Evolutionary conservation across 2,888 invertebrate genomes (phyloP).

Genomic region (Mythimna pallens): DNA sequence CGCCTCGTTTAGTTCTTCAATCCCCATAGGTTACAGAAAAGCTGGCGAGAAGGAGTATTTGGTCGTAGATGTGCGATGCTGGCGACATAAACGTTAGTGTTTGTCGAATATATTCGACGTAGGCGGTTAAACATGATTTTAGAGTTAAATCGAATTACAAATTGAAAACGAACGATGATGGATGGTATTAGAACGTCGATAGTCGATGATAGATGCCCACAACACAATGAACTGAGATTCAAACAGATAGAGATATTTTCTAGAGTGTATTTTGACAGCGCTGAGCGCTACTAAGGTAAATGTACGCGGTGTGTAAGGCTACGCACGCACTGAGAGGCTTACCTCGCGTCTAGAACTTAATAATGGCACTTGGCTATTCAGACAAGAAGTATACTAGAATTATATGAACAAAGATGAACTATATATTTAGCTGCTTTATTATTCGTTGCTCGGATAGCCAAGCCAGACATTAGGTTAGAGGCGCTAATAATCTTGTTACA

Average conservation of each 20-base stretch:
- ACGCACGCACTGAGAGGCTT: constrained; percentile 60
- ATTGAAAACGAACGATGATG: not conserved
- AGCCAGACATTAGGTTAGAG: not conserved
- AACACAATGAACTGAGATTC: constrained; percentile 51
- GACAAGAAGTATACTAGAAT: not conserved
- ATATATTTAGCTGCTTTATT: too few species aligned
- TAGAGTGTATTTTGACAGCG: constrained; percentile 43
- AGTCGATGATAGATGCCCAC: constrained; percentile 52
- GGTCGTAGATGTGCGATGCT: too few species aligned
- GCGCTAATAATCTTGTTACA: constrained; percentile 16
- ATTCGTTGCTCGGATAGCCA: constrained; percentile 23
- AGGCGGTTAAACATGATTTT: not conserved
- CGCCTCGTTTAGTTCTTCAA: too few species aligned
- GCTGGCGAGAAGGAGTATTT: too few species aligned
- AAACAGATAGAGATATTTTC: constrained; percentile 32
- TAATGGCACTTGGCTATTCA: constrained; percentile 12
- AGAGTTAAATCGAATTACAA: not conserved
- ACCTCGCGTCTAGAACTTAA: constrained; percentile 11
- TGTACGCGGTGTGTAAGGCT: constrained; percentile 60
- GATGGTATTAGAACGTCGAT: not conserved
- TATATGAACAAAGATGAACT: too few species aligned
- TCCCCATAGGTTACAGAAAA: too few species aligned
- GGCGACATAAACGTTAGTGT: too few species aligned
- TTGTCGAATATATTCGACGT: too few species aligned
- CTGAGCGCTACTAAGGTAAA: constrained; percentile 49